Base-by-base conservation (phyloP, 2,888 invertebrate genomes). In the Scaptomyza flava region DNA sequence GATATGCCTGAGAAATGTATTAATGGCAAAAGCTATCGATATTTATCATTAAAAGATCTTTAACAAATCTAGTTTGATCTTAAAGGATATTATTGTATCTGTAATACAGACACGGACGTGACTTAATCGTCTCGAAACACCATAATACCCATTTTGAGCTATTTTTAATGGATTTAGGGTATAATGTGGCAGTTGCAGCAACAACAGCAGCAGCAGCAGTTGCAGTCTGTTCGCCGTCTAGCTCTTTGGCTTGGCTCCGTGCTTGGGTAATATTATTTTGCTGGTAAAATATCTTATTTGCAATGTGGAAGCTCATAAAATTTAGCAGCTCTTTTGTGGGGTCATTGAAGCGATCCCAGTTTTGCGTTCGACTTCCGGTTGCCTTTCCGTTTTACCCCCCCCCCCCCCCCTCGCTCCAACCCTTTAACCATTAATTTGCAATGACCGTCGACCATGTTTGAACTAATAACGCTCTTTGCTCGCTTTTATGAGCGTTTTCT, bases 391-490 rank as follows among this genome's bases (percentile, higher is more conserved):
- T 36, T 14, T n/a, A n/a, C n/a, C n/a, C n/a, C n/a, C n/a, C n/a
- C n/a, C n/a, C n/a, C n/a, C n/a, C 43, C 31, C n/a, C 23, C 57
- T 54, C 81, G 72, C 3, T 2, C 38, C 38, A 38, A 38, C 4
- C 68, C 89, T 85, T 87, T 66, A 72, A 65, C 74, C 82, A 85
- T 86, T 89, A 85, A 89, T 86, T 87, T 89, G 72, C 82, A 72
- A 82, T 87, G 83, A 76, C 77, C 87, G 56, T 71, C 63, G 66
- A 53, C 42, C 52, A 34, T 50, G 20, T 58, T 38, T 20, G 31
- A 20, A 34, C 53, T 23, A 31, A 38, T 38, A 38, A 42, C 48
- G 64, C 30, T 27, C 38, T 54, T 34, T 12, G 9, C 14, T 50
- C 41, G 47, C 57, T 65, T 34, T 64, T 51, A 61, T 14, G 51